Base-by-base conservation (phyloP, 2,113 vertebrate species). In the Paraplagusia blochii region DNA sequence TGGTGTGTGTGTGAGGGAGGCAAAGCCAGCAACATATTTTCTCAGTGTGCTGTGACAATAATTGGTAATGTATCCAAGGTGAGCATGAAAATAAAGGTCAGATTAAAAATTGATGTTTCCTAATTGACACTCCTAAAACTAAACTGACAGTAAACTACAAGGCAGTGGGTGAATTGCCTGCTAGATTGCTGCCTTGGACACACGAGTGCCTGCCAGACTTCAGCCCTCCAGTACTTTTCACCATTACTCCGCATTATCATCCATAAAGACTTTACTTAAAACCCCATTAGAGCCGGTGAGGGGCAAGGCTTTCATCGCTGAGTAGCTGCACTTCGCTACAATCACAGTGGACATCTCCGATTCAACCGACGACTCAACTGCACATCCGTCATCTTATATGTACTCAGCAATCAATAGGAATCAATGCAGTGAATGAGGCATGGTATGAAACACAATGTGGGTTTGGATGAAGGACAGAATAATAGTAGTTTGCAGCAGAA, bases 211-310 rank as follows among this genome's bases (percentile, higher is more conserved):
- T 69, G 66, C 68, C 70, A 74, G 76, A 55, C 72, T 71, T 66
- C 59, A 80, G 65, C 72, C 44, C 53, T 45, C 63, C 22, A 53
- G 73, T 63, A 80, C 72, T 69, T 75, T 79, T 87, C 69, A 77
- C 77, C 79, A 85, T 86, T 83, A 83, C 76, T 74, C 63, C 74
- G 66, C 85, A 86, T 88, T 86, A 88, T 67, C 59, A 66, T 74
- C 77, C 78, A 82, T 84, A 85, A 83, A 68, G 56, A 60, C 14
- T 55, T 61, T 84, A 86, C 85, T 89, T 86, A 86, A 84, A 83
- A 76, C 60, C 67, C 84, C 84, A 89, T 89, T 89, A 89, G 83
- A 59, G 66, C 47, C 52, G 69, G 78, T 65, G 64, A 43, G 47
- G 76, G 62, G 63, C 63, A 45, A 76, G 66, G 78, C 82, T 85